These are phyloP conservation scores for Loripinus fragilis DNA, from an alignment of 2,888 invertebrate genomes.

Conservation along the genomic window DNA sequence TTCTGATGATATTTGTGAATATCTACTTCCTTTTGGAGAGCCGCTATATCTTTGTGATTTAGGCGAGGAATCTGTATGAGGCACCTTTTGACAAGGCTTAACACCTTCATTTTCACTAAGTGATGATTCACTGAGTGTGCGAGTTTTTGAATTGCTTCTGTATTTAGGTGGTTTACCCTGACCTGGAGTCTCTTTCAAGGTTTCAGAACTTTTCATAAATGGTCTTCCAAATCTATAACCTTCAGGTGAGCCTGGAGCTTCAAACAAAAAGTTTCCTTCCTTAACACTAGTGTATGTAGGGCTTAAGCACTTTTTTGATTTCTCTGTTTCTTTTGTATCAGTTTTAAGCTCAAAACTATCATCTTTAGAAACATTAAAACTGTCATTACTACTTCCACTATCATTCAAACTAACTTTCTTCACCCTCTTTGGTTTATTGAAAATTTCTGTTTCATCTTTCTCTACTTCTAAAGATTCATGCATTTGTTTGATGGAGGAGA, in stretches of 20 bases:
- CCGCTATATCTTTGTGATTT: conserved; percentile 55
- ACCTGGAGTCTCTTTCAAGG: conserved; percentile 29
- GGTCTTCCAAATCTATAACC: conserved; percentile 2
- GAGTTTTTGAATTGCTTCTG: conserved; percentile 63
- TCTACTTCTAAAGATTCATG: conserved; percentile 52
- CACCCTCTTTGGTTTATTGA: conserved; percentile 30
- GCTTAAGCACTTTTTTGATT: conserved; percentile 20
- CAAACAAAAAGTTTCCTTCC: conserved; percentile 26
- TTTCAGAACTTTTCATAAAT: neutral
- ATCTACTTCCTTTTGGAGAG: conserved; percentile 60
- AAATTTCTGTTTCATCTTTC: conserved; percentile 23
- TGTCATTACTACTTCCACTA: conserved; percentile 17
- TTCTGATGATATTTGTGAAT: conserved; percentile 37
- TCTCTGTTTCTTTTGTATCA: conserved; percentile 7
- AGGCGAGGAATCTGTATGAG: conserved; percentile 50
- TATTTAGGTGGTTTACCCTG: conserved; percentile 71
- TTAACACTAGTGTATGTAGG: conserved; percentile 29
- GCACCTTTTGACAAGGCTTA: conserved; percentile 41
- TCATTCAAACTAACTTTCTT: conserved; percentile 37
- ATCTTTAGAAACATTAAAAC: conserved; percentile 27
- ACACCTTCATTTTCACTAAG: conserved; percentile 68
- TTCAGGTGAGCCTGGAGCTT: conserved; percentile 21
- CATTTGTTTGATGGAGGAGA: conserved; percentile 57
- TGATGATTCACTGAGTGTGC: conserved; percentile 77
- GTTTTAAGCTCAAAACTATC: conserved; percentile 20